Conservation (phyloP, 1,140 invertebrate species). For the Trachymyrmex septentrionalis region DNA sequence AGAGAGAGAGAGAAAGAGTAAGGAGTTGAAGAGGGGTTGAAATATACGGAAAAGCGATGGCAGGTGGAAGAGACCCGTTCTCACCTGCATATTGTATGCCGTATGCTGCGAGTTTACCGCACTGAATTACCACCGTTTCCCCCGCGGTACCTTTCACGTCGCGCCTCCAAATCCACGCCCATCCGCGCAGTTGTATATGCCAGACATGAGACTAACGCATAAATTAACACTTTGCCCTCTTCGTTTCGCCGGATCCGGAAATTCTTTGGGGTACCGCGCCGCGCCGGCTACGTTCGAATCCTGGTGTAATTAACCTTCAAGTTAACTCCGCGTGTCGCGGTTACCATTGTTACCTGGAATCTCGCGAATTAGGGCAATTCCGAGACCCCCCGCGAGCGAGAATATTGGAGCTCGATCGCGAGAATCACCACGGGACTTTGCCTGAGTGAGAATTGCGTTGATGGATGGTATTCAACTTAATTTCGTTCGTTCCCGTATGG, state of each 20-base stretch:
- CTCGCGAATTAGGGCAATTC: conserved; percentile 49
- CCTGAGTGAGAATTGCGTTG: conserved; percentile 8
- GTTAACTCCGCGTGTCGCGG: conserved; percentile 50
- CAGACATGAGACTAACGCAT: conserved; percentile 52
- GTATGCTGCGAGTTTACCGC: conserved; percentile 77
- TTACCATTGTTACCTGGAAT: conserved; percentile 48
- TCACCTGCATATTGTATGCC: conserved; percentile 78
- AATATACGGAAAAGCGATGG: conserved; percentile 56
- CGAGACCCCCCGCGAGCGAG: not conserved
- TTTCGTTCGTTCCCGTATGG: conserved; percentile 29
- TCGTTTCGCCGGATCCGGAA: conserved; percentile 23
- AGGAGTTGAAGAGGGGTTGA: conserved; percentile 11
- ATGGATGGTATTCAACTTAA: conserved; percentile 45
- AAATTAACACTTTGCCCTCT: conserved; percentile 63
- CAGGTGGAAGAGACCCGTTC: conserved; percentile 65
- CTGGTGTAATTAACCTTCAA: conserved; percentile 67
- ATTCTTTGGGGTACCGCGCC: conserved; percentile 47
- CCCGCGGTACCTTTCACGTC: conserved; percentile 50
- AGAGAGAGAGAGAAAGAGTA: not conserved
- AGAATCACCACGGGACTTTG: conserved; percentile 31
- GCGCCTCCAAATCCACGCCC: not conserved
- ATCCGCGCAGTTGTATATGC: conserved; percentile 34
- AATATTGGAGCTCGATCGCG: conserved; percentile 37
- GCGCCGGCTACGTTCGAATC: conserved; percentile 33
- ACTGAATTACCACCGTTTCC: conserved; percentile 78